Percentiles rank a stretch among this genome's conserved stretches.
Conservation (phyloP, 2,113 vertebrate species). For the Zosterops hypoxanthus region DNA sequence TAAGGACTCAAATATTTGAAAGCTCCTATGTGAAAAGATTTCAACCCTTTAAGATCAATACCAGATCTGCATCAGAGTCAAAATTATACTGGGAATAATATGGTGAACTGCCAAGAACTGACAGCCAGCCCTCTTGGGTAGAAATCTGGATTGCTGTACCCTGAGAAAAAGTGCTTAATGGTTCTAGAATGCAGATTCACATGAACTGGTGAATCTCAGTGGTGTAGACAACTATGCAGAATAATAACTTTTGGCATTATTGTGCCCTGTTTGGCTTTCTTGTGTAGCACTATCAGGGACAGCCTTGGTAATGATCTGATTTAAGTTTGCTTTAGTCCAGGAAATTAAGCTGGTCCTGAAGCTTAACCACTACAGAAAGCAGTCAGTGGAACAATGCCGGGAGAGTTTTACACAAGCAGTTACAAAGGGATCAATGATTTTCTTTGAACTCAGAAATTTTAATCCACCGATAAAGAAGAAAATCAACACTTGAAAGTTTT, state of each 20-base stretch:
- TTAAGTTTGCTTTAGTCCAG: neutral
- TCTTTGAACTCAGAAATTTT: neutral
- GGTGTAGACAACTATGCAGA: neutral
- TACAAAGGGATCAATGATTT: neutral
- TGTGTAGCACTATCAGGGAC: neutral
- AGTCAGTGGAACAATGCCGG: accelerated
- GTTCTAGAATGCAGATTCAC: neutral
- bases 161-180: neutral
- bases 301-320: neutral
- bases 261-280: neutral
- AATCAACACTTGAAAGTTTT: neutral
- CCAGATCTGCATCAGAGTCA: neutral
- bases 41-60: neutral
- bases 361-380: neutral
- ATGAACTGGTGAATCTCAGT: neutral
- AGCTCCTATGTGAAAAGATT: neutral
- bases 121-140: neutral
- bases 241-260: neutral
- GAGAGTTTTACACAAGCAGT: neutral
- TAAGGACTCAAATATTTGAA: neutral
- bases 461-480: neutral
- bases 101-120: neutral
- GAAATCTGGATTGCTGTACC: neutral
- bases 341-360: neutral
- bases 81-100: neutral